A percentile compares a stretch with the other conserved stretches of the same genome.
Evolutionary conservation across 1,140 invertebrate species (phyloP).

Genomic region (Goniozus legneri): DNA sequence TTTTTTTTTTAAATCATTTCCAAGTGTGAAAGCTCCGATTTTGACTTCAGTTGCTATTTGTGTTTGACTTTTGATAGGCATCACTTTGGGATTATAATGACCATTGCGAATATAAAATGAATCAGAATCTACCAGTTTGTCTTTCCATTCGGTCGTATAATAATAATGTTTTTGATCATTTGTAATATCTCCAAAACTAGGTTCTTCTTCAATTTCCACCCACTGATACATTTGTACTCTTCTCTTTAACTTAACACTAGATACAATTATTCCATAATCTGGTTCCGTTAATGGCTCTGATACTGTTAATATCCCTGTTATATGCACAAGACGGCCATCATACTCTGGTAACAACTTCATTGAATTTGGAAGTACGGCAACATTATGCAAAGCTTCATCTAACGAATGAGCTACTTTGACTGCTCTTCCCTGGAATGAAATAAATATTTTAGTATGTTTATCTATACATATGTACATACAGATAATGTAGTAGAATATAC

Average conservation of each 20-base stretch:
- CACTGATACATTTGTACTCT: slow-evolving; percentile 90
- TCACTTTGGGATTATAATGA: slow-evolving; percentile 74
- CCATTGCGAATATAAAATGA: slow-evolving; percentile 69
- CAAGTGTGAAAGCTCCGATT: slow-evolving; percentile 56
- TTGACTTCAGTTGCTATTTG: slow-evolving; percentile 58
- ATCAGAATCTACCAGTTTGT: slow-evolving; percentile 74
- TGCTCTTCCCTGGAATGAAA: slow-evolving; percentile 60
- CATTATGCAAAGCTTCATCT: slow-evolving; percentile 65
- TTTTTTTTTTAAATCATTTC: slow-evolving; percentile 67
- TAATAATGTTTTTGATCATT: slow-evolving; percentile 60
- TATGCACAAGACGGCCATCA: slow-evolving; percentile 73
- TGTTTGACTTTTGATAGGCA: slow-evolving; percentile 61
- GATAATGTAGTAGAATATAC: slow-evolving; percentile 19
- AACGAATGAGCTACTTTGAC: slow-evolving; percentile 68
- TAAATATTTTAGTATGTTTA: slow-evolving; percentile 2
- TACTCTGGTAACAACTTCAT: slow-evolving; percentile 60
- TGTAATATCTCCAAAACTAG: slow-evolving; percentile 35
- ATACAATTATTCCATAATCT: slow-evolving; percentile 73
- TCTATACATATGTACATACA: slow-evolving; percentile 7
- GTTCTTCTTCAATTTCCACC: slow-evolving; percentile 71
- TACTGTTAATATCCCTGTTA: slow-evolving; percentile 68
- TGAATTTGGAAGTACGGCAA: slow-evolving; percentile 55
- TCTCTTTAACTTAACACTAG: slow-evolving; percentile 70
- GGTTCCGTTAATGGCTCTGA: slow-evolving; percentile 78
- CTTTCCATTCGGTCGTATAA: slow-evolving; percentile 78